Evolutionary conservation across 2,797 vertebrate species (phyloP).

Genomic region (Trachurus trachurus): DNA sequence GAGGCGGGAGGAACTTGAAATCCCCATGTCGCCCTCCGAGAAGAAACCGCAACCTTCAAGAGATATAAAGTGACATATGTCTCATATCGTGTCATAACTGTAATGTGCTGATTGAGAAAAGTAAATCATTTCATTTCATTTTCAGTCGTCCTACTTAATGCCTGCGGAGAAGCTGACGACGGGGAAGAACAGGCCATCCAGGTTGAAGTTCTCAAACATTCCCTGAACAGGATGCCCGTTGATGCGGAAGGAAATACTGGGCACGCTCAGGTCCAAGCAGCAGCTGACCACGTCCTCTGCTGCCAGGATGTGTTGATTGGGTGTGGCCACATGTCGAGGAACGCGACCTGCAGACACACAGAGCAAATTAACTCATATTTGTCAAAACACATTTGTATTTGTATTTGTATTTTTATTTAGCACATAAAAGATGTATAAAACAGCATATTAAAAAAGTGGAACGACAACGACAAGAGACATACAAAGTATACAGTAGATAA

Average conservation of each 20-base stretch:
- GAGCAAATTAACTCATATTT: no score
- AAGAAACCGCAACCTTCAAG: conserved; percentile 91
- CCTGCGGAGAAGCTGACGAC: conserved; percentile 94
- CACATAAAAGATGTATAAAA: no score
- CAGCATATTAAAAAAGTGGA: no score
- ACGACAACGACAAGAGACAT: no score
- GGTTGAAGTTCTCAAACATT: conserved; percentile 96
- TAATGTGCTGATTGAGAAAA: background rate
- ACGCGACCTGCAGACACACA: conserved; percentile 87
- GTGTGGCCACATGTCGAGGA: conserved; percentile 86
- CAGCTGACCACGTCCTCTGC: conserved; percentile 94
- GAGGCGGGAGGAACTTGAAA: conserved; percentile 95
- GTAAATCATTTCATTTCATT: background rate
- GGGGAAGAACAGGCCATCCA: conserved; percentile 94
- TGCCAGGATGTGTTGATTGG: conserved; percentile 88
- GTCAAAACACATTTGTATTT: no score
- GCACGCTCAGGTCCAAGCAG: conserved; percentile 93
- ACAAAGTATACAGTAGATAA: no score
- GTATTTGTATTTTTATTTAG: no score
- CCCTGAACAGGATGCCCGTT: conserved; percentile 95
- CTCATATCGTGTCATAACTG: background rate
- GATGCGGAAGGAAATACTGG: conserved; percentile 95
- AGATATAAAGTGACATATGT: background rate
- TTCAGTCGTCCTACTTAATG: conserved; percentile 82
- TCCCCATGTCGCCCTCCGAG: conserved; percentile 95